A percentile compares a stretch with the other conserved stretches of the same genome.
Evolutionary conservation across 2,113 vertebrate genomes (phyloP).

Genomic region (Eulemur rufifrons): DNA sequence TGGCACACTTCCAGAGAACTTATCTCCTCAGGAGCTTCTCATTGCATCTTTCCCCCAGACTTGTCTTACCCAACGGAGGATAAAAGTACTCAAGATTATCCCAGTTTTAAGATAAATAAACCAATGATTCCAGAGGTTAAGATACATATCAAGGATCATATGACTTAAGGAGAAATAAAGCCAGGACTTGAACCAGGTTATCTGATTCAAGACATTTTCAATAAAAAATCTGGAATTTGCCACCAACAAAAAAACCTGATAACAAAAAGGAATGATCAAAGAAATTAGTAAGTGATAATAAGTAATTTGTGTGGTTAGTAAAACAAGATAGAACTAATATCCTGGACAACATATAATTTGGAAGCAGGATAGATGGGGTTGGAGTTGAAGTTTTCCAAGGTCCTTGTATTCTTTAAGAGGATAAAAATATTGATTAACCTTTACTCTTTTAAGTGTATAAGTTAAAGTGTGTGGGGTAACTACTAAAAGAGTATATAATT

Average conservation of each 20-base stretch:
- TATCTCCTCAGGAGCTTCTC: neutral
- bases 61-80: neutral
- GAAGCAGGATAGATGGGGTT: neutral
- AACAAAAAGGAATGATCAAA: neutral
- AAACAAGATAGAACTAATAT: neutral
- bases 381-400: neutral
- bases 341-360: neutral
- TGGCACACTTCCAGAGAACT: neutral
- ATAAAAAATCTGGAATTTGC: neutral
- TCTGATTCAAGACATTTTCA: neutral
- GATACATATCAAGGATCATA: neutral
- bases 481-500: neutral
- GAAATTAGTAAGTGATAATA: neutral
- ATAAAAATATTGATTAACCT: neutral
- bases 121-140: neutral
- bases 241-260: neutral
- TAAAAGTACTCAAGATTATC: neutral
- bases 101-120: neutral
- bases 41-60: neutral
- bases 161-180: neutral
- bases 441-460: neutral
- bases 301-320: neutral
- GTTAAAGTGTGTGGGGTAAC: neutral
- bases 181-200: neutral
- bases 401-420: neutral